phyloP scores from a whole-genome alignment of 2,113 vertebrate genomes.

The Cavia porcellus region DNA sequence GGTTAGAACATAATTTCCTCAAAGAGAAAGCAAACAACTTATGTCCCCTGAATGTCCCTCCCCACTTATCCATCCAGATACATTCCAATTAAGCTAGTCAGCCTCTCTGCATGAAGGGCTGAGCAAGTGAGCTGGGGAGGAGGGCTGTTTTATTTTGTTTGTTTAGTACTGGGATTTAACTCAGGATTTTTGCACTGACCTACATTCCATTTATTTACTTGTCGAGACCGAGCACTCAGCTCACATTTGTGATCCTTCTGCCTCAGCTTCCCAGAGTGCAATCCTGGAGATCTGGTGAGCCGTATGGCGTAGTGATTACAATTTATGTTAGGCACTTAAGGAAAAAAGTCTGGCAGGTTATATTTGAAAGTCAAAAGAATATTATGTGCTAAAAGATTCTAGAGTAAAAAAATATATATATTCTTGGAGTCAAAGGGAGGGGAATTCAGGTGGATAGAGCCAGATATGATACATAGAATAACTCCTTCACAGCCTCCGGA shows the following conservation, averaged over 20 bases:
- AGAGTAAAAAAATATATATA: neutral
- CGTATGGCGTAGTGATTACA: neutral
- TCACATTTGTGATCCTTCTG: neutral
- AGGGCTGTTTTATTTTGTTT: neutral
- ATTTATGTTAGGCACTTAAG: neutral
- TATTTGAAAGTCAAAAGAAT: constrained; percentile 14
- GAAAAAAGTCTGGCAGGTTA: neutral
- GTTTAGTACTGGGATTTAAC: neutral
- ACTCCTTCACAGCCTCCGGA: neutral
- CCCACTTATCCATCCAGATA: neutral
- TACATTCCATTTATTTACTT: neutral
- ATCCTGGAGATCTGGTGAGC: neutral
- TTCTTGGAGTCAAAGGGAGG: neutral
- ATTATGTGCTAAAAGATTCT: neutral
- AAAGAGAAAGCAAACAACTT: neutral
- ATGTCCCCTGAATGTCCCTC: neutral
- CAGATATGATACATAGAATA: constrained; percentile 44
- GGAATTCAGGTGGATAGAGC: neutral
- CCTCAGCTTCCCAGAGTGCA: neutral
- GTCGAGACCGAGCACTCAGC: neutral
- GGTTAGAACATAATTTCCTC: neutral
- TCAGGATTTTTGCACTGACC: neutral
- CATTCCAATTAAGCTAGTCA: neutral
- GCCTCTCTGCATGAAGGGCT: neutral
- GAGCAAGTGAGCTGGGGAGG: neutral